Evolutionary conservation across 1,140 invertebrate species (phyloP), one percentile per base, ranked within the genome.

Genomic region (Rhizoglyphus robini): DNA sequence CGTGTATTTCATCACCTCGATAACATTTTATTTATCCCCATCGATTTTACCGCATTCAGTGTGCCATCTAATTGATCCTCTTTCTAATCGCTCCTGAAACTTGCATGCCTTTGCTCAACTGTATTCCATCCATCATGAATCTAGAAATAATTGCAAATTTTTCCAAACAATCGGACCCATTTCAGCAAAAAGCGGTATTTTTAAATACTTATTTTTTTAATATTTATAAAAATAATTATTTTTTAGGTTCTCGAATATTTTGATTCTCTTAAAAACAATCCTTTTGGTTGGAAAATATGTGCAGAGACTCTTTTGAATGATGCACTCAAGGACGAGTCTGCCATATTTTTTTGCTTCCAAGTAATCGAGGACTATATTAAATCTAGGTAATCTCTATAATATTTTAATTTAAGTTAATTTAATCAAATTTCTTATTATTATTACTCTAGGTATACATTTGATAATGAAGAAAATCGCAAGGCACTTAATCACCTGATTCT

Each of bases 331-430:
- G 74, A 79, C 71, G 76, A 78, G 65, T 74, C 78, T 68, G 74
- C 76, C 8, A 74, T 75, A 62, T 81, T 80, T 69, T 80, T 81
- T 69, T 80, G 76, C 66, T 72, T 80, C 54, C 78, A 80, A 75
- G 77, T 81, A 29, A 74, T 80, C 61, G 78, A 80, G 64, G 54
- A 76, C 68, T 78, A 72, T 70, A 68, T 79, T 15, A 79, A 77
- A 69, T 73, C 68, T 27, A 73, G 74, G 73, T 77, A 72, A 57
- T 66, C 65, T 54, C 54, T 49, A 8, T 29, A 30, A 38, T 3
- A 36, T 30, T 60, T 36, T 38, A 23, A 62, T 58, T 68, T 63
- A 61, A 29, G 41, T 65, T 67, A 63, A 63, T 38, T 64, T 63
- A 68, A 23, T 31, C 18, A 18, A 31, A 15, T 18, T 38, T 1